Evolutionary conservation across 2,888 invertebrate species (phyloP).

Genomic region (Eupithecia vulgata): DNA sequence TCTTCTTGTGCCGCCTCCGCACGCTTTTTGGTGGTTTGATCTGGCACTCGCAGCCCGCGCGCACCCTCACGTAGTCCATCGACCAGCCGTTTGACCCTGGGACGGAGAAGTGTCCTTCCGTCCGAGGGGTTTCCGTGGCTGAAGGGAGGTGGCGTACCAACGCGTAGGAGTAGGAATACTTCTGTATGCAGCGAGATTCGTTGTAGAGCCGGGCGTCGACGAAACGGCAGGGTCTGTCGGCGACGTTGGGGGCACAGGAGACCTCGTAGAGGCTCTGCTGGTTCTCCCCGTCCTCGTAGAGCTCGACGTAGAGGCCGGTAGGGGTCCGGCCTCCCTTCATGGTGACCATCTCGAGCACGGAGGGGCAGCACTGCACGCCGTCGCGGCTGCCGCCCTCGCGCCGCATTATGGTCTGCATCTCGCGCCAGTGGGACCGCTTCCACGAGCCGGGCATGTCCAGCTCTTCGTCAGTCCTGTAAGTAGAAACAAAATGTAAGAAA

Average conservation of each 20-base stretch:
- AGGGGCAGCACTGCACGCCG: conserved; percentile 91
- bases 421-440: conserved; percentile 85
- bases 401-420: conserved; percentile 86
- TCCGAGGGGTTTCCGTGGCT: conserved; percentile 71
- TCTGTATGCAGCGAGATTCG: conserved; percentile 91
- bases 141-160: conserved; percentile 86
- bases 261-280: conserved; percentile 90
- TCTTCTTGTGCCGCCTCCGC: conserved; percentile 66
- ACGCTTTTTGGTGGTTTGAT: conserved; percentile 84
- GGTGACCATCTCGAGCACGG: conserved; percentile 89
- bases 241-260: conserved; percentile 88
- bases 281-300: conserved; percentile 89
- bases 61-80: conserved; percentile 91
- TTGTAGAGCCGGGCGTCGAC: conserved; percentile 87
- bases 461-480: conserved; percentile 75
- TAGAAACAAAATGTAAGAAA: neutral
- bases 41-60: conserved; percentile 94
- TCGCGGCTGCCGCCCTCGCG: conserved; percentile 77
- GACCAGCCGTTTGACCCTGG: conserved; percentile 87
- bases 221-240: conserved; percentile 89
- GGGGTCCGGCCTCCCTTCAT: conserved; percentile 91
- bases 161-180: conserved; percentile 93
- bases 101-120: conserved; percentile 75
- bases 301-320: conserved; percentile 88
- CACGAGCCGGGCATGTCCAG: conserved; percentile 73